Conservation (phyloP, 1,140 invertebrate genomes). For the Drosophila sechellia region DNA sequence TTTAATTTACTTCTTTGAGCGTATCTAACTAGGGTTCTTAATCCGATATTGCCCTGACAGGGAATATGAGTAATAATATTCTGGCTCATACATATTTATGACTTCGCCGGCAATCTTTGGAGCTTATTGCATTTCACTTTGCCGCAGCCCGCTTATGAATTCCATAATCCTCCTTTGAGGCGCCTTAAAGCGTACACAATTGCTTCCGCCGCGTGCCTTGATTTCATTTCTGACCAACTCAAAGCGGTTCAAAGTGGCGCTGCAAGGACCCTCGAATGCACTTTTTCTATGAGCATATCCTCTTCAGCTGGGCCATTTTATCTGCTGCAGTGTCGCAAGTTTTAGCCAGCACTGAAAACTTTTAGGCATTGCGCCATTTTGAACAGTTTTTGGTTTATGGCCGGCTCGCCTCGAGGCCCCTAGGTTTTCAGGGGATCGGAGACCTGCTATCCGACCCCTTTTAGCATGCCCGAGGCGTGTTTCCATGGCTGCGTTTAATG, state of each 20-base stretch:
- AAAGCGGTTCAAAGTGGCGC: slow-evolving; percentile 24
- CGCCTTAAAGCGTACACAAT: slow-evolving; percentile 46
- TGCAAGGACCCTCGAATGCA: slow-evolving; percentile 36
- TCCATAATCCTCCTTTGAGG: slow-evolving; percentile 37
- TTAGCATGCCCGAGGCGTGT: slow-evolving; percentile 60
- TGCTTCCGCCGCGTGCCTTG: slow-evolving; percentile 34
- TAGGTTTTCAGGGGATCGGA: not conserved
- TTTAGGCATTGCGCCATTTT: slow-evolving; percentile 71
- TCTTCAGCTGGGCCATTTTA: slow-evolving; percentile 47
- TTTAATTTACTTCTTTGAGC: slow-evolving; percentile 12
- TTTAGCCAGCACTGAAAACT: slow-evolving; percentile 51
- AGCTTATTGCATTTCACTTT: slow-evolving; percentile 44
- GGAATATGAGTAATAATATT: slow-evolving; percentile 23
- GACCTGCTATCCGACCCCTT: slow-evolving; percentile 55
- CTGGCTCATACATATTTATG: slow-evolving; percentile 33
- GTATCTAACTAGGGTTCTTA: not conserved
- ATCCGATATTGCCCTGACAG: slow-evolving; percentile 10
- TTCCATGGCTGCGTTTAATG: slow-evolving; percentile 66
- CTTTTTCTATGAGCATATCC: slow-evolving; percentile 29
- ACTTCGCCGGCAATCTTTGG: slow-evolving; percentile 15
- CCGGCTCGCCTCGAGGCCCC: slow-evolving; percentile 7
- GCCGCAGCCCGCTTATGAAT: slow-evolving; percentile 19
- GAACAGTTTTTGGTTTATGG: slow-evolving; percentile 69
- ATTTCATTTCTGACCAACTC: slow-evolving; percentile 37
- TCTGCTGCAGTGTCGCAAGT: slow-evolving; percentile 59